Evolutionary conservation across 1,140 invertebrate genomes (phyloP), one percentile per base, ranked within the genome.

Genomic region (Drosophila kohkoa): DNA sequence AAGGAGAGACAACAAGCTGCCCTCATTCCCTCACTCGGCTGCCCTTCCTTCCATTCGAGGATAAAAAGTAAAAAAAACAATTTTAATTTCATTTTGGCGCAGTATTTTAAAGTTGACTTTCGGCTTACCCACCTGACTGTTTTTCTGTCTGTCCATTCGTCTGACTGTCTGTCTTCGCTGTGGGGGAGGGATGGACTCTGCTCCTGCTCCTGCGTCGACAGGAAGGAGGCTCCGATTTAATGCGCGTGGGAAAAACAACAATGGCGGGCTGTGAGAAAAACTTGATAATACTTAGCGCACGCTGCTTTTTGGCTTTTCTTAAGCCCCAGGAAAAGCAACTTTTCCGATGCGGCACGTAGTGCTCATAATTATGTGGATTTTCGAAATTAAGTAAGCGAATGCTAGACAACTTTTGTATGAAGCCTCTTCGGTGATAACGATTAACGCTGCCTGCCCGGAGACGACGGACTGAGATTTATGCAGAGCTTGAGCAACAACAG

Each of bases 171-270:
- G 5, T 20, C 35, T 11, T 20, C 54, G 15, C n/a, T 7, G 41
- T 51, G 60, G 20, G 54, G 13, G 25, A 38, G 28, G 35, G 15
- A 10, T 38, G 51, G 49, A 16, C 16, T 25, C 20, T 41, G 16
- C 5, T 46, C 48, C 45, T 11, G 57, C 28, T 46, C 48, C 45
- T 11, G 57, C 28, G 35, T 38, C 16, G 60, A 7, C 20, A 38
- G 35, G 35, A 38, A 30, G 64, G 55, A 15, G 48, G 63, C 82
- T 75, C 46, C 72, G 66, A 86, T 70, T 89, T 88, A 87, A 87
- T 88, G 88, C 85, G 87, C 83, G 83, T 87, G 83, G 85, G 85
- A 87, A 87, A 88, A 80, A 66, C 80, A 87, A 89, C 85, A 87
- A 89, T 83, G 69, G 68, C 16, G 28, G 55, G 48, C 54, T 54